Base-by-base conservation (phyloP, 2,797 vertebrate genomes). In the Psittacula derbiana region DNA sequence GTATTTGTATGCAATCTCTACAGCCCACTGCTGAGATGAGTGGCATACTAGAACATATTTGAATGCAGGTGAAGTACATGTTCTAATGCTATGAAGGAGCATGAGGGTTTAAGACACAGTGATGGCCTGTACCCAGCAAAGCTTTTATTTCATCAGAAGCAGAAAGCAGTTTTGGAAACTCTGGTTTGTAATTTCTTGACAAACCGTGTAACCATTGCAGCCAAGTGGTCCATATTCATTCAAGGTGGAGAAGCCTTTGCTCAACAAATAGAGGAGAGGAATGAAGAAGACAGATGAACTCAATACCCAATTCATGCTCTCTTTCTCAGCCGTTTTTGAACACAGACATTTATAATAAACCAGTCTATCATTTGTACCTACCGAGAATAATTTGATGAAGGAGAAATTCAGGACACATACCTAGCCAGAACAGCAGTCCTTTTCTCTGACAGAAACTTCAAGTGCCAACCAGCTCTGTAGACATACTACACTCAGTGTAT, bases 1-100 rank as follows among this genome's bases (percentile, higher is more conserved):
- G 3, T 53, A 23, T 52, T 76, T 55, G 10, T 40, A 17, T 1
- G 66, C 43, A 55, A 13, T 25, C 47, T 44, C 60, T 58, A 6
- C 10, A 50, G 36, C 20, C 10, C n/a, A 31, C 4, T 12, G 11
- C 4, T 0, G 0, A 50, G 31, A 61, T 2, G 5, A 69, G 33
- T 47, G 69, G 47, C 19, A 5, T 6, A 9, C 31, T 27, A 46
- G 24, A 41, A 49, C 1, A 0, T 11, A 31, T 6, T 20, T 46
- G 52, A 78, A 65, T 14, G 16, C 33, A 19, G 27, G 20, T 3
- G 27, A 30, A 43, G 6, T 8, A 19, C 47, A 30, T 72, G 89
- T 87, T 66, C 30, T 55, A 33, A 33, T 0, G 2, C 20, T 67
- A 1, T 24, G 60, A 36, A 16, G 24, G 25, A 75, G 4, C 46